Evolutionary conservation across 64 coral and sea anemone genomes (phyloP).

Genomic region (Stichodactyla mertensii): DNA sequence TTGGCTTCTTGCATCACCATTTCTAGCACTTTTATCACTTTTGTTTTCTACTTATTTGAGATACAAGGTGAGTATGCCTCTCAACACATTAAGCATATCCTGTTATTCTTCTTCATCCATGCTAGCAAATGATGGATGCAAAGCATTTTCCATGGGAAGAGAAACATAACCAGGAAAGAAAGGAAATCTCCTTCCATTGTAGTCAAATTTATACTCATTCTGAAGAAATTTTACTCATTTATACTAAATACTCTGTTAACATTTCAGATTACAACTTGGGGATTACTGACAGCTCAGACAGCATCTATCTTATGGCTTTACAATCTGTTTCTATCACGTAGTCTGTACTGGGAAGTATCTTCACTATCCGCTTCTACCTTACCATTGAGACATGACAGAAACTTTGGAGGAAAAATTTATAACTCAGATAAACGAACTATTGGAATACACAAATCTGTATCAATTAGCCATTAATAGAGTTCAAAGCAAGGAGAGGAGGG

Average conservation of each 20-base stretch:
- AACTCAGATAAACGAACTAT: slow-evolving; percentile 79
- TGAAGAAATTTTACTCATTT: background rate
- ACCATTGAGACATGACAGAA: slow-evolving; percentile 81
- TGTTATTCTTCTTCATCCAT: background rate
- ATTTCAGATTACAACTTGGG: slow-evolving; percentile 80
- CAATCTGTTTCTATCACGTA: slow-evolving; percentile 92
- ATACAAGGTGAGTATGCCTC: slow-evolving; percentile 63
- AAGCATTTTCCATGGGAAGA: too few species aligned
- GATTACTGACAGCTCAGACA: slow-evolving; percentile 64
- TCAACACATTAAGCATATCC: background rate
- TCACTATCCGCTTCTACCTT: slow-evolving; percentile 83
- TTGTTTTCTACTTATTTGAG: slow-evolving; percentile 61
- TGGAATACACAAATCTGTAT: slow-evolving; percentile 82
- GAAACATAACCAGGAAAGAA: too few species aligned
- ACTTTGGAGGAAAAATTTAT: slow-evolving; percentile 70
- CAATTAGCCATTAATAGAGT: slow-evolving; percentile 35
- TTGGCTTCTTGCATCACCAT: slow-evolving; percentile 80
- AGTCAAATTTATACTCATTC: background rate
- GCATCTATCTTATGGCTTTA: slow-evolving; percentile 84
- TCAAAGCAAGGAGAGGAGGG: too few species aligned
- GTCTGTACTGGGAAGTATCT: slow-evolving; percentile 99
- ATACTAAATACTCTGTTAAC: background rate
- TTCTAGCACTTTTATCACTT: slow-evolving; percentile 46
- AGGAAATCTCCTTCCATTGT: too few species aligned
- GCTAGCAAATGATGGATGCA: background rate